Base-by-base conservation (phyloP, 2,797 vertebrate genomes). In the Taenioides sp. region DNA sequence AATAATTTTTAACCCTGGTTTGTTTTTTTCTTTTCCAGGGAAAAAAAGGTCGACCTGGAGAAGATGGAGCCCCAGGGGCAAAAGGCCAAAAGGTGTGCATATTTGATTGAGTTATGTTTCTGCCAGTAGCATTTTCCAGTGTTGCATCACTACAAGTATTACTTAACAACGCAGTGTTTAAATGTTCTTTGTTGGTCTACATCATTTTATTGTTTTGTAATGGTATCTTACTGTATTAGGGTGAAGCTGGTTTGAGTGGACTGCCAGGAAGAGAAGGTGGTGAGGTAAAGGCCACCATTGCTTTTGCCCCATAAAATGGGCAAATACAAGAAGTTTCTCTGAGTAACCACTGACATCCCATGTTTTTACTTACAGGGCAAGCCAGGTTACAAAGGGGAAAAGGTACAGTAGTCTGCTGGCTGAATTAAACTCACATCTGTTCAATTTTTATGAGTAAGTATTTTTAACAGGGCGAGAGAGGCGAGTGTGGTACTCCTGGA, bases 401-500 rank as follows among this genome's bases (percentile, higher is more conserved):
- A 93, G 95, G 96, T 97, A 92, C 40, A 63, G 16, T 22, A 59
- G 34, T 43, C 40, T 17, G n/a, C 23, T 23, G 11, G 23, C 28
- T 65, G 16, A 65, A 17, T 10, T 25, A 27, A 27, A 17, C 16
- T 43, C 17, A 47, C 5, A 17, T 47, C n/a, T 64, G 37, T 65
- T 49, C 23, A 65, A 2, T 65, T 27, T 65, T 65, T 14, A 22
- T 74, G 71, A 31, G 66, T 71, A 12, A 7, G 14, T 52, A 7
- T 23, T 81, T 3, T 72, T 2, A 71, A 20, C 87, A 97, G 96
- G 96, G 97, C 72, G 94, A 96, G 85, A 92, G 94, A 91, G 96
- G 96, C 18, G 95, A 97, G 80, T 98, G 96, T 79, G 97, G 96
- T 63, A 95, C 93, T 74, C 96, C 96, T 60, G 96, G 96, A 86